Conservation (phyloP, 2,113 vertebrate genomes). For the Setophaga coronata region DNA sequence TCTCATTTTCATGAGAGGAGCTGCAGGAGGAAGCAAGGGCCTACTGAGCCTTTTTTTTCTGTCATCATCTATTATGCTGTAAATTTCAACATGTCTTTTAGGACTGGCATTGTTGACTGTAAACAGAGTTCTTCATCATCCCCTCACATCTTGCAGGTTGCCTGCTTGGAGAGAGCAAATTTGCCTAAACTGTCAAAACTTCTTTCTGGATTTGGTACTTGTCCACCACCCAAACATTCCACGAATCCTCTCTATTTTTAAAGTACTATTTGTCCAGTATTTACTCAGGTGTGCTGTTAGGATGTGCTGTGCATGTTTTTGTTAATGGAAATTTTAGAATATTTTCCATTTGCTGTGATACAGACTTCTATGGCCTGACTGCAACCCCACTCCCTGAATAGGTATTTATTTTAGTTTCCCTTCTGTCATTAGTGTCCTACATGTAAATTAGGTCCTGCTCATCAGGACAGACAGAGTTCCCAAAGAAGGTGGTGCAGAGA, state of each 20-base stretch:
- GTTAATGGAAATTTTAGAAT: neutral
- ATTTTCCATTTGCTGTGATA: neutral
- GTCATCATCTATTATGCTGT: neutral
- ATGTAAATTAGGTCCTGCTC: neutral
- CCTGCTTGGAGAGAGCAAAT: neutral
- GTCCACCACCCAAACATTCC: neutral
- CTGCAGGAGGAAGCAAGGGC: neutral
- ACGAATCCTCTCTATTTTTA: neutral
- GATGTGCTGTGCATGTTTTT: neutral
- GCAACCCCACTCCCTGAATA: neutral
- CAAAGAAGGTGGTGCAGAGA: neutral
- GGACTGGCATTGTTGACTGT: neutral
- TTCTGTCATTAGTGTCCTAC: neutral
- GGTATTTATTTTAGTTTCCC: neutral
- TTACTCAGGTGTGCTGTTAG: neutral
- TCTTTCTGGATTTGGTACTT: neutral
- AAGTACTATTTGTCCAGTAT: neutral
- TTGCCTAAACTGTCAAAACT: neutral
- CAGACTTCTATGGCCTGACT: fast-evolving
- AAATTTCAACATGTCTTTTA: neutral
- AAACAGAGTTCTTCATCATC: neutral
- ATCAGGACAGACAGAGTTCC: neutral
- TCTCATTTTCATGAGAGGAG: neutral
- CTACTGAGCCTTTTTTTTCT: neutral
- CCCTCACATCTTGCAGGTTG: neutral